Evolutionary conservation across 1,140 invertebrate species (phyloP), one percentile per base, ranked within the genome.

Genomic region (Cheumatopsyche charites): DNA sequence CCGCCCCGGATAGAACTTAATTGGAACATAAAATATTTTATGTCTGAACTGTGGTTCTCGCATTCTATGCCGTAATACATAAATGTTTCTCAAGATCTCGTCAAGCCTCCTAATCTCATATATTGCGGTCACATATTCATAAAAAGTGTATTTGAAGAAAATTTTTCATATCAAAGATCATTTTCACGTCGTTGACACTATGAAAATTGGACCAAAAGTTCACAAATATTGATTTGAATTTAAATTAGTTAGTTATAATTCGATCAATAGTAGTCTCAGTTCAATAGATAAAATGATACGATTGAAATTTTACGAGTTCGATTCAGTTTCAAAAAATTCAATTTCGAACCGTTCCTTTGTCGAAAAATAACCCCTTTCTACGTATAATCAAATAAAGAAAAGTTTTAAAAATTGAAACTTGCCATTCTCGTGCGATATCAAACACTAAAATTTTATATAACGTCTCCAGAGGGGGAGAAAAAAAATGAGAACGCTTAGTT

Each of bases 1-100:
- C 9, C 63, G 19, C 15, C 36, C n/a, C 21, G 63, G 45, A 66
- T 66, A 66, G 36, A 66, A 66, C 45, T 66, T 66, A 66, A 66
- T 66, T 49, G 63, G 42, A 42, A 47, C 36, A 66, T 66, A 66
- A 66, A 66, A 66, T 66, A 66, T 66, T 66, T 66, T 66, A 66
- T 15, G 42, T 66, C 36, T 19, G 21, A 66, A 66, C 42, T 66
- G 63, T 29, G 42, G 21, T 29, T 66, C 42, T 25, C 45, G 63
- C 25, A 66, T 66, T 66, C 63, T 21, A 15, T 47, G 1, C 15
- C 15, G 62, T 42, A 41, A 42, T 63, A 63, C 62, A 21, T n/a
- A 25, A 58, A 58, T 63, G 17, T 42, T 63, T 43, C n/a, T 41
- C 12, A 12, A 21, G 29, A 63, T 42, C 62, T 23, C 6, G 21